Percentiles rank a stretch among this genome's conserved stretches.
phyloP scores from a whole-genome alignment of 2,113 vertebrate genomes.

The Salvelinus namaycush region DNA sequence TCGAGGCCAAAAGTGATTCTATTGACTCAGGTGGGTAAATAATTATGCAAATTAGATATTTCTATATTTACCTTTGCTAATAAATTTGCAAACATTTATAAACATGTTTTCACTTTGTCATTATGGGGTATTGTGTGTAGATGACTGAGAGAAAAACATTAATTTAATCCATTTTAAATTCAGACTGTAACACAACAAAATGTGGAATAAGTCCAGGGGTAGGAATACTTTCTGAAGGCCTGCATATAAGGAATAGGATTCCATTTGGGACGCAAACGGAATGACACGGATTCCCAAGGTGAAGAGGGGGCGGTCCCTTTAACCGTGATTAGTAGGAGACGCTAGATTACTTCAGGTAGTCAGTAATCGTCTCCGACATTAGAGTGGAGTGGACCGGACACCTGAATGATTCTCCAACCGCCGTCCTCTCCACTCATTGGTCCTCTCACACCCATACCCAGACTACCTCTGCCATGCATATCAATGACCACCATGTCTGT shows the following conservation, averaged over 20 bases:
- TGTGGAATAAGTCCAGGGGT: too few relatives aligned
- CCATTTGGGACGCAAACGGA: constrained; percentile 35
- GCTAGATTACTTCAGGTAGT: constrained; percentile 66
- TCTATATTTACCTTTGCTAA: background rate
- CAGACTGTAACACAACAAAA: too few relatives aligned
- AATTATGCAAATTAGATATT: background rate
- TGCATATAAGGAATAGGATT: too few relatives aligned
- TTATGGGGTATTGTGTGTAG: constrained; percentile 30
- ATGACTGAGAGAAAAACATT: too few relatives aligned
- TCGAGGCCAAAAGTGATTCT: too few relatives aligned
- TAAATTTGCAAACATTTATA: too few relatives aligned
- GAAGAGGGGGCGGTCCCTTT: constrained; percentile 36
- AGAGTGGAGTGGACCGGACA: constrained; percentile 63
- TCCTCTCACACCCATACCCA: constrained; percentile 15
- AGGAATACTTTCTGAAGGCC: too few relatives aligned
- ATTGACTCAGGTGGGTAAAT: background rate
- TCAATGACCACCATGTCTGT: constrained; percentile 17
- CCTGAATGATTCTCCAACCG: constrained; percentile 67
- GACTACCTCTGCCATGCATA: constrained; percentile 34
- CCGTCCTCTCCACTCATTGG: constrained; percentile 27
- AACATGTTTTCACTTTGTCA: constrained; percentile 40
- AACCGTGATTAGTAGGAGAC: constrained; percentile 56
- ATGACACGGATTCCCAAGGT: constrained; percentile 30
- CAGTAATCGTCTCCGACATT: constrained; percentile 66
- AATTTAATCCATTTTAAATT: too few relatives aligned